Conservation (phyloP, 2,113 vertebrate genomes). For the Todiramphus chloris region DNA sequence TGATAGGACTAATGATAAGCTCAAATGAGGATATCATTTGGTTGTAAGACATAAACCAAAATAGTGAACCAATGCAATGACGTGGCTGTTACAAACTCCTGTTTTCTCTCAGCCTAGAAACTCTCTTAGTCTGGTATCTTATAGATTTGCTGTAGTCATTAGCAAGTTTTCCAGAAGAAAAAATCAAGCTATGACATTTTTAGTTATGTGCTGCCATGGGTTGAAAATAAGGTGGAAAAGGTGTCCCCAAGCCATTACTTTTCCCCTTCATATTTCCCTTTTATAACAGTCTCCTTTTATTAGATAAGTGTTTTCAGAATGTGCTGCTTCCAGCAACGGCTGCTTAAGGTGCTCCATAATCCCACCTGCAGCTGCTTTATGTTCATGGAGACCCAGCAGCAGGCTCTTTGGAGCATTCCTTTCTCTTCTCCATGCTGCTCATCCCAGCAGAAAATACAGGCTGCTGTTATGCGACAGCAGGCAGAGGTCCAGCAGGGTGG, state of each 20-base stretch:
- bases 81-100: background rate
- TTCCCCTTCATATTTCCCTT: background rate
- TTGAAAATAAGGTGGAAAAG: background rate
- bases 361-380: background rate
- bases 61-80: background rate
- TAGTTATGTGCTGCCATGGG: background rate
- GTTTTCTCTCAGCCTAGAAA: background rate
- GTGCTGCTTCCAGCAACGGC: background rate
- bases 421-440: background rate
- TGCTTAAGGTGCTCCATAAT: background rate
- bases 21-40: background rate
- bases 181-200: background rate
- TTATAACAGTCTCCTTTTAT: background rate
- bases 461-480: background rate
- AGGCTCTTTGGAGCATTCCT: background rate
- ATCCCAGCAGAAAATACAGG: constrained; percentile 35
- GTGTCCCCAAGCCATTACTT: background rate
- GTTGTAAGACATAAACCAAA: background rate
- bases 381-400: background rate
- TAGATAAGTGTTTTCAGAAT: background rate
- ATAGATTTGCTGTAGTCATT: background rate
- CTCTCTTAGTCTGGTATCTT: background rate
- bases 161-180: background rate
- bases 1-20: background rate
- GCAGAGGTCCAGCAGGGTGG: constrained; percentile 50